A percentile compares a stretch with the other conserved stretches of the same genome.
These are phyloP conservation scores for Trichogramma dendrolimi DNA, from an alignment of 2,888 invertebrate genomes.

Conservation along the genomic window DNA sequence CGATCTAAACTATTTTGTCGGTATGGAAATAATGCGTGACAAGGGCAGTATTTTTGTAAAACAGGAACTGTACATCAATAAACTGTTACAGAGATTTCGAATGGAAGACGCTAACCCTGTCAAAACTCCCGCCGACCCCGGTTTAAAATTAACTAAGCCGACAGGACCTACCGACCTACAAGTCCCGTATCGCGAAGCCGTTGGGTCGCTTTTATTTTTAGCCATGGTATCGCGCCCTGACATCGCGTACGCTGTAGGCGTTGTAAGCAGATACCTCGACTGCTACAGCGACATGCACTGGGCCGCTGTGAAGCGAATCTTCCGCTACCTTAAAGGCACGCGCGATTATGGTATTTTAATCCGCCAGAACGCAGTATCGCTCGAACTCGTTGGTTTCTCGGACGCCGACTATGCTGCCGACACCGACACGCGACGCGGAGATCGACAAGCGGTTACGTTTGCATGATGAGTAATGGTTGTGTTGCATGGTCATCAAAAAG, in stretches of 20 bases:
- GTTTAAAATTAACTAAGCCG: neutral
- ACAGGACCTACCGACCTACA: neutral
- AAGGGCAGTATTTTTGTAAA: constrained; percentile 5
- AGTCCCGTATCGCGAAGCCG: constrained; percentile 2
- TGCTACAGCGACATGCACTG: constrained; percentile 3
- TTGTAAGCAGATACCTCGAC: constrained; percentile 1
- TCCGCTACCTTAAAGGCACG: constrained; percentile 23
- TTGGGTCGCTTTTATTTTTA: constrained; percentile 6
- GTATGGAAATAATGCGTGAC: constrained; percentile 12
- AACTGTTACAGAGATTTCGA: constrained; percentile 13
- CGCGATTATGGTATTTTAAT: constrained; percentile 21
- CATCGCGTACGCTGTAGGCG: constrained; percentile 7
- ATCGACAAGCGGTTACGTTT: constrained; percentile 34
- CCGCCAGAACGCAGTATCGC: constrained; percentile 10
- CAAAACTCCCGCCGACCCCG: constrained; percentile 13
- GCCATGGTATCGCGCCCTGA: constrained; percentile 13
- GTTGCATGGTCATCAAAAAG: constrained; percentile 32
- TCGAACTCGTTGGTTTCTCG: constrained; percentile 19
- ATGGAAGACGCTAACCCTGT: constrained; percentile 15
- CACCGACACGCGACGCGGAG: constrained; percentile 22
- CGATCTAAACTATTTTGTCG: constrained; percentile 11
- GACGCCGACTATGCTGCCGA: constrained; percentile 33
- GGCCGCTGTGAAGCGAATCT: constrained; percentile 1
- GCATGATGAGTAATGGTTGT: constrained; percentile 24
- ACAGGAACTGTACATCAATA: constrained; percentile 15